Conservation (phyloP, 2,113 vertebrate species). For the Eudorcas thomsonii region DNA sequence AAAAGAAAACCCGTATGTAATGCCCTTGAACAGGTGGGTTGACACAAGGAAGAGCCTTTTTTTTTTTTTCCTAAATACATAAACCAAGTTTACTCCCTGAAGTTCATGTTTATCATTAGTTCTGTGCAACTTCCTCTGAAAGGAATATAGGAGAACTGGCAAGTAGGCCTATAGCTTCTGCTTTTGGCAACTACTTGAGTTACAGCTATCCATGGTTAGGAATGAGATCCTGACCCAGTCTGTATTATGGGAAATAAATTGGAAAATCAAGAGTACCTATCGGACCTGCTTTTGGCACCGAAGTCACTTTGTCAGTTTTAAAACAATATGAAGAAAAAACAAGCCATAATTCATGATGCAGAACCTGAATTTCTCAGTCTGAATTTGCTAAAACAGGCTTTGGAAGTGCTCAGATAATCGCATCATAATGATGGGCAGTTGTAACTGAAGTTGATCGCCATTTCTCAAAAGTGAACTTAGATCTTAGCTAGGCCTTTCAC, state of each 20-base stretch:
- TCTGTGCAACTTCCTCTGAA: background rate
- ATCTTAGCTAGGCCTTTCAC: background rate
- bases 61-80: background rate
- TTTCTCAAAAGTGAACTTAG: conserved; percentile 2
- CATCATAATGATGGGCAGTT: background rate
- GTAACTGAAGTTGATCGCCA: background rate
- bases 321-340: background rate
- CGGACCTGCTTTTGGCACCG: background rate
- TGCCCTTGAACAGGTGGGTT: background rate
- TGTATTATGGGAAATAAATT: background rate
- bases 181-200: background rate
- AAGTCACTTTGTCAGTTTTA: background rate
- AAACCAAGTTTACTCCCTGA: background rate
- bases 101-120: background rate
- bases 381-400: background rate
- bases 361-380: background rate
- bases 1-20: background rate
- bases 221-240: background rate
- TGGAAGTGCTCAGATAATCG: background rate
- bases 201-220: background rate
- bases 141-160: background rate
- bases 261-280: background rate
- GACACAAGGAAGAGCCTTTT: background rate
- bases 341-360: background rate
- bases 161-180: background rate